Conservation (phyloP, 2,888 invertebrate genomes). For the Drosophila planitibia region DNA sequence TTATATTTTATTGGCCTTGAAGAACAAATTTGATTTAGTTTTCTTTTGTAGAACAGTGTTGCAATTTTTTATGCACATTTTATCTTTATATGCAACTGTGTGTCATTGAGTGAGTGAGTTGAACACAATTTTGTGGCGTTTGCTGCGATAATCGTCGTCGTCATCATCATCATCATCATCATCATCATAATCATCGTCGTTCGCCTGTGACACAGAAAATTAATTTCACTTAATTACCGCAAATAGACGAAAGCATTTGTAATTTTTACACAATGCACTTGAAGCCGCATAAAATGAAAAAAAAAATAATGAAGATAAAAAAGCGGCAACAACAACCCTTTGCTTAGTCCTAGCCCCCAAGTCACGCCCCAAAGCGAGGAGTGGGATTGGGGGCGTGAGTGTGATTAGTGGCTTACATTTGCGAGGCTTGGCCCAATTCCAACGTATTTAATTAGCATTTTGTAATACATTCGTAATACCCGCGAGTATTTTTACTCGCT, state of each 20-base stretch:
- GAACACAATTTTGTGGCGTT: constrained; percentile 23
- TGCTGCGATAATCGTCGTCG: constrained; percentile 18
- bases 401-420: constrained; percentile 68
- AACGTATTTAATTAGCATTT: constrained; percentile 76
- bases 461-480: constrained; percentile 76
- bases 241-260: constrained; percentile 68
- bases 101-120: background rate
- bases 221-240: constrained; percentile 73
- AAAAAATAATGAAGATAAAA: background rate
- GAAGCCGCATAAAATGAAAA: constrained; percentile 30
- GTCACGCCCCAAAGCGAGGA: constrained; percentile 23
- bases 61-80: background rate
- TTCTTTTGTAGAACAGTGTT: background rate
- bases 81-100: background rate
- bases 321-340: constrained; percentile 5
- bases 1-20: no score
- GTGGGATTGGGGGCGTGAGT: constrained; percentile 4
- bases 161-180: background rate
- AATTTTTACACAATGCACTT: constrained; percentile 62
- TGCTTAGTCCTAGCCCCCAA: background rate
- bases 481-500: constrained; percentile 62
- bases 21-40: background rate
- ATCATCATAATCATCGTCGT: background rate
- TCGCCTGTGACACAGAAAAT: constrained; percentile 49
- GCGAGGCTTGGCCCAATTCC: constrained; percentile 72